Conservation (phyloP, 1,140 invertebrate genomes). For the Phocides pigmalion region DNA sequence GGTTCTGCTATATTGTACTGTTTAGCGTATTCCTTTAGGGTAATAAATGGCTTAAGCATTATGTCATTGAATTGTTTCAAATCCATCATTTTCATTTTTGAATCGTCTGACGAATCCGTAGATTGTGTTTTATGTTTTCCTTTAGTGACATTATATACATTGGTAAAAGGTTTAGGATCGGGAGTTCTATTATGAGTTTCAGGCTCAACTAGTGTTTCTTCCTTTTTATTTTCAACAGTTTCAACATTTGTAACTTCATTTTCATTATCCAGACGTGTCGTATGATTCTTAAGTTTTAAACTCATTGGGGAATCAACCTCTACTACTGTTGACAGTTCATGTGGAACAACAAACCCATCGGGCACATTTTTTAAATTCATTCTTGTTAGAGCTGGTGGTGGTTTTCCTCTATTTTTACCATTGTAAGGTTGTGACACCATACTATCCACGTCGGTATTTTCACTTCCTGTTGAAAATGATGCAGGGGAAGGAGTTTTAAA, state of each 20-base stretch:
- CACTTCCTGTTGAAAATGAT: conserved; percentile 18
- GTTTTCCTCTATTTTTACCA: conserved; percentile 61
- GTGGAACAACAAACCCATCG: conserved; percentile 72
- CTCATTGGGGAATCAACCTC: conserved; percentile 86
- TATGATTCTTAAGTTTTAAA: conserved; percentile 60
- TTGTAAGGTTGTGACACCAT: conserved; percentile 32
- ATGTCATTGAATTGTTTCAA: conserved; percentile 75
- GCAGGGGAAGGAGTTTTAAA: conserved; percentile 36
- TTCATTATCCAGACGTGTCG: conserved; percentile 47
- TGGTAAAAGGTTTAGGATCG: background rate
- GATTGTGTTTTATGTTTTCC: conserved; percentile 42
- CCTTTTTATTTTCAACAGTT: conserved; percentile 19
- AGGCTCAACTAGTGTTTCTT: background rate
- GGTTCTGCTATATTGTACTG: conserved; percentile 58
- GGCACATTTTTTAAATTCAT: conserved; percentile 62
- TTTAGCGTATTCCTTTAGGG: conserved; percentile 75
- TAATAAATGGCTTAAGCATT: conserved; percentile 77
- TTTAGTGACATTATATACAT: conserved; percentile 24
- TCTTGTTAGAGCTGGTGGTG: conserved; percentile 66
- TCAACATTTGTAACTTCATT: conserved; percentile 31
- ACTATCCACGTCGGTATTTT: conserved; percentile 13
- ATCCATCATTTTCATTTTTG: conserved; percentile 74
- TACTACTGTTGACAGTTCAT: conserved; percentile 87
- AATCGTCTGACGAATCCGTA: conserved; percentile 61
- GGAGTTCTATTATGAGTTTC: background rate